Conservation (phyloP, 2,888 invertebrate species). For the Rhogogaster chlorosoma region DNA sequence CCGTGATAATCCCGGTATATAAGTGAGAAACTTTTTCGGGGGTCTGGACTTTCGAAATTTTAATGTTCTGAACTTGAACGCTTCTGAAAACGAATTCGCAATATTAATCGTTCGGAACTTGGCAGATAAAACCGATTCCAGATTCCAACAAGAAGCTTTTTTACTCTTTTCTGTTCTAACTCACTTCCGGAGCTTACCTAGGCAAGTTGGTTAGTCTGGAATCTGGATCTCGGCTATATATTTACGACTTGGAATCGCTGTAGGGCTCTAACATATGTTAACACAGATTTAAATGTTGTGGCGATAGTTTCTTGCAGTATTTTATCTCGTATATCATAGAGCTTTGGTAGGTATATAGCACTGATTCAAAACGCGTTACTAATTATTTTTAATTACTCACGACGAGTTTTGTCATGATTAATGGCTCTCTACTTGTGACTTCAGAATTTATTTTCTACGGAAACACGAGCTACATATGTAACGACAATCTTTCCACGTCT, state of each 20-base stretch:
- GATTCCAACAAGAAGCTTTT: not conserved
- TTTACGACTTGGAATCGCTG: not conserved
- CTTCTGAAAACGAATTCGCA: no score
- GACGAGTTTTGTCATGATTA: constrained; percentile 1
- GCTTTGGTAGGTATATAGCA: not conserved
- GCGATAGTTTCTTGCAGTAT: not conserved
- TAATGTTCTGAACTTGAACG: no score
- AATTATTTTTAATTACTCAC: constrained; percentile 42
- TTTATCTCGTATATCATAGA: not conserved
- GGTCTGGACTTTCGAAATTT: no score
- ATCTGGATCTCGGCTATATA: not conserved
- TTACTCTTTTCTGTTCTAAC: not conserved
- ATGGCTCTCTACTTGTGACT: not conserved
- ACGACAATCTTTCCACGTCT: not conserved
- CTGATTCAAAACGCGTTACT: constrained; percentile 15
- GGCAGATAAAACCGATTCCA: not conserved
- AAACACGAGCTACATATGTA: not conserved
- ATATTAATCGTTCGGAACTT: no score
- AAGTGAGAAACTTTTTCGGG: no score
- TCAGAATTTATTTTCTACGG: not conserved
- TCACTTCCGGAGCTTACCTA: not conserved
- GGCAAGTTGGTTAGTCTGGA: constrained; percentile 7
- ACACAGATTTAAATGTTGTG: not conserved
- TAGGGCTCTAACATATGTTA: not conserved
- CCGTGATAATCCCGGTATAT: no score